These are phyloP conservation scores for Valencia hispanica DNA, from an alignment of 2,797 vertebrate species.

Conservation along the genomic window DNA sequence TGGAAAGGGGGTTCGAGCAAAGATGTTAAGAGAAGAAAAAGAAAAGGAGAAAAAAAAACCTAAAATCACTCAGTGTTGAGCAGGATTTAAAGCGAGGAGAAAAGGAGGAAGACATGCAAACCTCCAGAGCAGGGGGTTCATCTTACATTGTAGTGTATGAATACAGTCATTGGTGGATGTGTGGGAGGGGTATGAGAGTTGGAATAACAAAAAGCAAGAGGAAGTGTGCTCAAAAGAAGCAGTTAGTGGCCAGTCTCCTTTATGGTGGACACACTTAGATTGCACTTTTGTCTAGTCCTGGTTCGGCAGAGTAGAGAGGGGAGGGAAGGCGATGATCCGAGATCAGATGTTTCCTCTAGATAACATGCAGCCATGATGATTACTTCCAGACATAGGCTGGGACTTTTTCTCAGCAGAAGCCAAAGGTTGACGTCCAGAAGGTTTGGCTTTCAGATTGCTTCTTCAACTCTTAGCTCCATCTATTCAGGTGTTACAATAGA, in stretches of 20 bases:
- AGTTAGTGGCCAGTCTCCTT: conserved; percentile 46
- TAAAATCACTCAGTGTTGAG: conserved; percentile 59
- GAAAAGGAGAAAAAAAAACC: conserved; percentile 14
- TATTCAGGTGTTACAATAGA: neutral
- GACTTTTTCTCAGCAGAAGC: conserved; percentile 42
- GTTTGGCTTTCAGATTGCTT: conserved; percentile 22
- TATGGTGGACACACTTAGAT: conserved; percentile 50
- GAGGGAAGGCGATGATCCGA: conserved; percentile 53
- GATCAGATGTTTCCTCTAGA: conserved; percentile 80
- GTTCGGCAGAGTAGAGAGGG: conserved; percentile 16
- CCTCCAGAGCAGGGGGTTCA: conserved; percentile 47
- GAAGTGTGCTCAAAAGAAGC: conserved; percentile 66
- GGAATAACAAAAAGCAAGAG: conserved; percentile 51
- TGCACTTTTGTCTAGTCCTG: conserved; percentile 58
- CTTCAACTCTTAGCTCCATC: neutral
- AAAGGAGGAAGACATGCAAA: conserved; percentile 34
- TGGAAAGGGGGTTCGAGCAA: conserved; percentile 43
- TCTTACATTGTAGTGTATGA: conserved; percentile 64
- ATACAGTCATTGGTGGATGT: conserved; percentile 57
- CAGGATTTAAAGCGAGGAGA: conserved; percentile 52
- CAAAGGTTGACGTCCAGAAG: conserved; percentile 53
- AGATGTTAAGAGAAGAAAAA: conserved; percentile 38
- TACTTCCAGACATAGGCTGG: conserved; percentile 66
- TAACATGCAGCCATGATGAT: conserved; percentile 71
- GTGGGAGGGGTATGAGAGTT: conserved; percentile 18